phyloP scores from a whole-genome alignment of 2,888 invertebrate genomes.

The Parnassius apollo region DNA sequence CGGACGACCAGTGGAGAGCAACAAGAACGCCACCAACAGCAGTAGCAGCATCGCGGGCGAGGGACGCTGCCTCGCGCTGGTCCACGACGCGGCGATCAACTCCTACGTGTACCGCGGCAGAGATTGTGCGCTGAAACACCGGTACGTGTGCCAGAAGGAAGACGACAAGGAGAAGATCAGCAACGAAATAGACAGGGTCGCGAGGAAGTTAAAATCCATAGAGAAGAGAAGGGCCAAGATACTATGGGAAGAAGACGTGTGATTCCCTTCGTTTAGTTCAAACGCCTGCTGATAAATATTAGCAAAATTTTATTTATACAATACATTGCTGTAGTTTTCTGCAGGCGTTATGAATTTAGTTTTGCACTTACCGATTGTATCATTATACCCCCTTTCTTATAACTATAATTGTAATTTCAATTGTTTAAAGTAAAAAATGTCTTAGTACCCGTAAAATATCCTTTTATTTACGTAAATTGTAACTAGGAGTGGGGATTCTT shows the following conservation, averaged over 20 bases:
- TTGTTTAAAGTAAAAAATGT: no score
- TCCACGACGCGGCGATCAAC: slow-evolving; percentile 82
- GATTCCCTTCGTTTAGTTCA: neutral
- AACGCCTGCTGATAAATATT: no score
- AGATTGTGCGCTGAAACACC: slow-evolving; percentile 85
- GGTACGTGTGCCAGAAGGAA: slow-evolving; percentile 87
- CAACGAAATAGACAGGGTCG: slow-evolving; percentile 82
- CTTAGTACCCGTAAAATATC: no score
- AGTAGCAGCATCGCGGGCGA: slow-evolving; percentile 72
- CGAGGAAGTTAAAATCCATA: slow-evolving; percentile 40
- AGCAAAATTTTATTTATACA: no score
- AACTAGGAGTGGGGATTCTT: no score
- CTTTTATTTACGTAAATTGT: no score
- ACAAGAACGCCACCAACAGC: slow-evolving; percentile 47
- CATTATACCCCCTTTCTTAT: no score
- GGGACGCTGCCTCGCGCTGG: slow-evolving; percentile 87
- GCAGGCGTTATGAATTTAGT: no score
- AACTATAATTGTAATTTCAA: no score
- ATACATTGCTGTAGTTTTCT: no score
- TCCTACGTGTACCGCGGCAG: slow-evolving; percentile 86
- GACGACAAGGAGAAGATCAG: slow-evolving; percentile 79
- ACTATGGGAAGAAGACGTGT: slow-evolving; percentile 25
- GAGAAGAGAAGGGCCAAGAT: slow-evolving; percentile 24
- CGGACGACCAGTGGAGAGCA: slow-evolving; percentile 85
- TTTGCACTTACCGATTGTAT: no score